A percentile compares a stretch with the other conserved stretches of the same genome.
Conservation (phyloP, 2,113 vertebrate species). For the Halcyon malimbica region DNA sequence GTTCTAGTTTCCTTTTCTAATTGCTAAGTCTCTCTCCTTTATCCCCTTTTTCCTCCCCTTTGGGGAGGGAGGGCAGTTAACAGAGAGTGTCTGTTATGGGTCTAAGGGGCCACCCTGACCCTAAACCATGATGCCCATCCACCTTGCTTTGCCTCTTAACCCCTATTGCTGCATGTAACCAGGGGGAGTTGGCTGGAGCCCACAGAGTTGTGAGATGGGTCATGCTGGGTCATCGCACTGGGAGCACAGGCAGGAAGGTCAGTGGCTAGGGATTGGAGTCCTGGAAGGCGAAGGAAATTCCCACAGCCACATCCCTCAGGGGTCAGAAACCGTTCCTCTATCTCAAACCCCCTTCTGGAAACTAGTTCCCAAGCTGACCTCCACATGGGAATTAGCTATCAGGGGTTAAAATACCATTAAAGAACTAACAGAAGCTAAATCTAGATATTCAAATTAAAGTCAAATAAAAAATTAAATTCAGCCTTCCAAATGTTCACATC, state of each 20-base stretch:
- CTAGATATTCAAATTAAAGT: slow-evolving; percentile 19
- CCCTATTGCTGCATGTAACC: not conserved
- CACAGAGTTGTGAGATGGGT: not conserved
- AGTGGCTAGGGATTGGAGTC: not conserved
- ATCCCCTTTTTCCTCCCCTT: too few relatives aligned
- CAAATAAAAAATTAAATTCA: not conserved
- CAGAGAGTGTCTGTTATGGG: too few relatives aligned
- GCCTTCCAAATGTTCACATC: not conserved
- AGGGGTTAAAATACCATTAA: slow-evolving; percentile 4
- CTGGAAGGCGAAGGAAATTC: not conserved
- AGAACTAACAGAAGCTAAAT: not conserved
- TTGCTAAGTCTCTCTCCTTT: too few relatives aligned
- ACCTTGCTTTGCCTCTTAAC: not conserved
- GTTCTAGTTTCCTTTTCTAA: too few relatives aligned
- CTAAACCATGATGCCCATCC: not conserved
- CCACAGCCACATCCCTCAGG: not conserved
- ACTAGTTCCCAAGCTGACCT: not conserved
- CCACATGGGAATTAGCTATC: not conserved
- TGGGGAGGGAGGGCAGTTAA: too few relatives aligned
- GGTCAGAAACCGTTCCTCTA: not conserved
- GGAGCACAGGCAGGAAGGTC: not conserved
- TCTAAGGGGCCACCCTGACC: too few relatives aligned
- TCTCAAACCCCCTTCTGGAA: not conserved
- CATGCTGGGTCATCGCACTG: not conserved
- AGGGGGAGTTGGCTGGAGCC: not conserved